These are phyloP conservation scores for Encarsia formosa DNA, from an alignment of 2,888 invertebrate genomes.

Conservation along the genomic window DNA sequence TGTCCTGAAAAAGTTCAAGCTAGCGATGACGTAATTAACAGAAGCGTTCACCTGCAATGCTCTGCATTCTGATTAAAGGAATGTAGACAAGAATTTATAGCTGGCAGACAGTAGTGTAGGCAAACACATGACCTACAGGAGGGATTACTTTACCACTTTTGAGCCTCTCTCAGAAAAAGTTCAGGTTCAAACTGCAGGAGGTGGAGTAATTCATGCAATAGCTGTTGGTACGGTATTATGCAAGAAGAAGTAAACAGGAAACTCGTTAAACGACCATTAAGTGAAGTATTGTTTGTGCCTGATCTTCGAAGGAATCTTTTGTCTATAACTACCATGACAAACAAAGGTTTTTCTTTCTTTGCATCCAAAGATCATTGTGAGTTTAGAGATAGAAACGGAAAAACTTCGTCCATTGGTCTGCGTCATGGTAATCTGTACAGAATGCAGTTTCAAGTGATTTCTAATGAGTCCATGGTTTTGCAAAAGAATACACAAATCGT, in stretches of 20 bases:
- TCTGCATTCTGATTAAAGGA: slow-evolving; percentile 9
- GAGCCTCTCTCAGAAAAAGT: background rate
- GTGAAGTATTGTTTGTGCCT: background rate
- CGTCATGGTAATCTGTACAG: background rate
- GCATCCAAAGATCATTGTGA: background rate
- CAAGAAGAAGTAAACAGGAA: slow-evolving; percentile 5
- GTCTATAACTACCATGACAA: background rate
- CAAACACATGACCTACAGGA: slow-evolving; percentile 26
- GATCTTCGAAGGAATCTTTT: background rate
- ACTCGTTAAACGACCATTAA: background rate
- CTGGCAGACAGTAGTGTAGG: slow-evolving; percentile 30
- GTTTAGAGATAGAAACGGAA: background rate
- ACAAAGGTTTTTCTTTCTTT: background rate
- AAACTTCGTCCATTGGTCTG: background rate
- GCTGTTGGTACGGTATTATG: slow-evolving; percentile 17
- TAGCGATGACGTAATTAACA: background rate
- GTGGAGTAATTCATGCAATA: slow-evolving; percentile 2
- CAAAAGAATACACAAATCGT: too few species aligned
- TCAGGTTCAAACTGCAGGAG: slow-evolving; percentile 15
- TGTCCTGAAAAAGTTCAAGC: too few species aligned
- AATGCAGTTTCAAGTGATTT: background rate
- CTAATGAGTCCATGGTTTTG: background rate
- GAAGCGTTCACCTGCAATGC: slow-evolving; percentile 10
- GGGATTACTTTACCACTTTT: slow-evolving; percentile 15
- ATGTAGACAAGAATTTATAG: slow-evolving; percentile 12